These are phyloP conservation scores for Mayetiola destructor DNA, from an alignment of 2,888 invertebrate genomes.

Conservation along the genomic window DNA sequence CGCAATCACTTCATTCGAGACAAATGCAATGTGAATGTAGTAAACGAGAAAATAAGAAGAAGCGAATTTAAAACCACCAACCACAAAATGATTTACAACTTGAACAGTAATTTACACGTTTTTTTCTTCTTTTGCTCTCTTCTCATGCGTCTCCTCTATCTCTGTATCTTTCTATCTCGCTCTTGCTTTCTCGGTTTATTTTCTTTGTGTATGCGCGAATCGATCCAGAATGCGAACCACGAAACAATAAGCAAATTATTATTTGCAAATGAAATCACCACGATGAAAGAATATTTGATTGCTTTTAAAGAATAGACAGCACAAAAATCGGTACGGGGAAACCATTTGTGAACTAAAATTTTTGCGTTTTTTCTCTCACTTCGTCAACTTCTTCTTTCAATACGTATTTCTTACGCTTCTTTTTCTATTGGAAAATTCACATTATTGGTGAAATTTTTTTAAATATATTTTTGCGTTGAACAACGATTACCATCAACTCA, in stretches of 20 bases:
- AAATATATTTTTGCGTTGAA: neutral
- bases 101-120: neutral
- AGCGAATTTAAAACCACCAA: neutral
- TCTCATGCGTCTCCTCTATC: neutral
- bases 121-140: neutral
- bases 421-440: no score
- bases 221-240: neutral
- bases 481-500: neutral
- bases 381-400: no score
- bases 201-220: neutral
- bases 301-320: conserved; percentile 1
- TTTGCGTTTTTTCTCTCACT: neutral
- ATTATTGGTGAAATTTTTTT: no score
- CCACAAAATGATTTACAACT: neutral
- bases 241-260: neutral
- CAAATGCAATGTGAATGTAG: conserved; percentile 6
- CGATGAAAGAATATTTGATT: neutral
- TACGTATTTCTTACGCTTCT: neutral
- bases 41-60: neutral
- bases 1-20: conserved; percentile 9
- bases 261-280: neutral
- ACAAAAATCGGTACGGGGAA: neutral
- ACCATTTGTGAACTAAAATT: neutral
- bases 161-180: neutral
- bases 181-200: neutral